Conservation (phyloP, 2,888 invertebrate genomes). For the Drosophila quinaria region DNA sequence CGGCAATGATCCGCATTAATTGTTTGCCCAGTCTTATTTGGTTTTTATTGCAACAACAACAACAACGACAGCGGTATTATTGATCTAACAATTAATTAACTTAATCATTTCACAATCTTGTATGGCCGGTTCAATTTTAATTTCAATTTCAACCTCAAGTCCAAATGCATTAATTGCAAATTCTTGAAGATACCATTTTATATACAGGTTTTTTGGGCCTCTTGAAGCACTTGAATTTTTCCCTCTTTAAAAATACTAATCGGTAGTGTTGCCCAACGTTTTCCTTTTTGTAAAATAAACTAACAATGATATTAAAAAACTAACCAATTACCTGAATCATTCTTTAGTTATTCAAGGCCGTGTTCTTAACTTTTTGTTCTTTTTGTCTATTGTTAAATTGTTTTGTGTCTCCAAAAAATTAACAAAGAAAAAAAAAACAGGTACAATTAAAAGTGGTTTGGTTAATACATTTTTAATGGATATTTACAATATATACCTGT, state of each 20-base stretch:
- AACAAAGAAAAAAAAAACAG: conserved; percentile 8
- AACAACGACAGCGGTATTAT: conserved; percentile 24
- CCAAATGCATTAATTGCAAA: conserved; percentile 20
- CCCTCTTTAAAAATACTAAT: neutral
- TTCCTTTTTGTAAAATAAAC: neutral
- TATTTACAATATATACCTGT: conserved; percentile 10
- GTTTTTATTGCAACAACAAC: conserved; percentile 17
- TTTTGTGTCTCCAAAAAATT: conserved; percentile 1
- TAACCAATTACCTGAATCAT: neutral
- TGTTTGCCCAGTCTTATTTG: conserved; percentile 30
- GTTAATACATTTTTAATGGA: conserved; percentile 8
- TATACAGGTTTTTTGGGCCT: conserved; percentile 2
- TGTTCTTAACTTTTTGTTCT: conserved; percentile 5
- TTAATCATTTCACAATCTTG: conserved; percentile 33
- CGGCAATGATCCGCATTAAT: conserved; percentile 28
- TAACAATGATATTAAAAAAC: neutral
- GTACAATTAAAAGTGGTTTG: conserved; percentile 7
- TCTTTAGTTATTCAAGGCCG: neutral
- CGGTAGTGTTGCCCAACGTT: neutral
- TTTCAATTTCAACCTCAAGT: neutral
- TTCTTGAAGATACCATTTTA: neutral
- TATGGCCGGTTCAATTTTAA: conserved; percentile 23
- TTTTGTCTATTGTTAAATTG: neutral
- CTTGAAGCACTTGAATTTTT: too few relatives aligned
- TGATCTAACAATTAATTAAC: conserved; percentile 38